These are phyloP conservation scores for Metellina segmentata DNA, from an alignment of 2,888 invertebrate species.

Conservation along the genomic window DNA sequence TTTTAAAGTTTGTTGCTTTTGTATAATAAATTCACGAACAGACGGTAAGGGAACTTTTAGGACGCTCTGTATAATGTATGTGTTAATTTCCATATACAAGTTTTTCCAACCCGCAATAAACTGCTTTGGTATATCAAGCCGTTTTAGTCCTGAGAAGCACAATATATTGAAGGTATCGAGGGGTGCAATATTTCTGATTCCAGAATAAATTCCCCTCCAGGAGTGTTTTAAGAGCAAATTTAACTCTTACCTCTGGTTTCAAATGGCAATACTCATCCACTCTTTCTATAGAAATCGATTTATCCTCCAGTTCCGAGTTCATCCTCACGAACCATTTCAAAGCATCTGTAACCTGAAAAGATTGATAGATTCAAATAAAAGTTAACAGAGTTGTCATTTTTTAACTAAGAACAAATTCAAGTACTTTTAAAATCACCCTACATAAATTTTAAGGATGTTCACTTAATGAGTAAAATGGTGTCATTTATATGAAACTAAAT, in stretches of 20 bases:
- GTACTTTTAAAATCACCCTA: neutral
- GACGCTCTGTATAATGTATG: too few species aligned
- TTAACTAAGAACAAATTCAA: neutral
- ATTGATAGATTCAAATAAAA: neutral
- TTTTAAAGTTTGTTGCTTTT: too few species aligned
- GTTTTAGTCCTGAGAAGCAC: too few species aligned
- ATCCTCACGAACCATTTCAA: slow-evolving; percentile 83
- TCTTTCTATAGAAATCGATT: slow-evolving; percentile 83
- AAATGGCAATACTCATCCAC: slow-evolving; percentile 82
- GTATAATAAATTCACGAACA: too few species aligned
- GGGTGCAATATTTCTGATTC: too few species aligned
- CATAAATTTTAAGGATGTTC: neutral
- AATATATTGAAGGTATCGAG: too few species aligned
- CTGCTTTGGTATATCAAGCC: too few species aligned
- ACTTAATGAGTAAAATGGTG: neutral
- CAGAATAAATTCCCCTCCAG: too few species aligned
- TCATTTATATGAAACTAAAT: neutral
- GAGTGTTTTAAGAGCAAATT: too few species aligned
- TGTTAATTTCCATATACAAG: too few species aligned
- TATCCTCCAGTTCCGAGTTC: slow-evolving; percentile 83
- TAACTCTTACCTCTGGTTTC: slow-evolving; percentile 38
- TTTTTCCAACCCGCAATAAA: too few species aligned
- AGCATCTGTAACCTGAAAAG: slow-evolving; percentile 83
- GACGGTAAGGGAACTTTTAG: too few species aligned
- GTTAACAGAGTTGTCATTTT: neutral